phyloP scores from a whole-genome alignment of 2,888 invertebrate species.

The Drosophila dives region DNA sequence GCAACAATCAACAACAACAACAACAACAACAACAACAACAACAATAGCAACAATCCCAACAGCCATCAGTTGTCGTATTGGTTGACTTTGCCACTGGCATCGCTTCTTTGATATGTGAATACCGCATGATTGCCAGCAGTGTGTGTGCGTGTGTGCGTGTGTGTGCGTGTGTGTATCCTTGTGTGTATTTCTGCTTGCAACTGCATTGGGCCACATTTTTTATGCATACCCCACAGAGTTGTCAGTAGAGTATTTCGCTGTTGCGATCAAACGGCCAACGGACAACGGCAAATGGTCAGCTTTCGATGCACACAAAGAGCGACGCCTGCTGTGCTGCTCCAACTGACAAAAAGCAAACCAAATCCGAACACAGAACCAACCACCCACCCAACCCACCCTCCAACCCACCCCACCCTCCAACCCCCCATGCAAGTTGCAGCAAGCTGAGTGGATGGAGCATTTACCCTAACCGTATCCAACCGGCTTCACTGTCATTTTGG shows the following conservation, averaged over 20 bases:
- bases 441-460: neutral
- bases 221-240: conserved; percentile 11
- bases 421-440: neutral
- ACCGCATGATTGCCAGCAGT: conserved; percentile 4
- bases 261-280: conserved; percentile 31
- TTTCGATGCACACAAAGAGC: conserved; percentile 46
- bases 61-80: conserved; percentile 22
- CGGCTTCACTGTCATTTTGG: conserved; percentile 1
- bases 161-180: neutral
- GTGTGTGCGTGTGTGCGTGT: neutral
- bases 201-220: conserved; percentile 35
- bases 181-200: conserved; percentile 14
- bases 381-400: too few species aligned
- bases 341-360: neutral
- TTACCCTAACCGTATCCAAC: neutral
- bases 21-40: neutral
- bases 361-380: too few species aligned
- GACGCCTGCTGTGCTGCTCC: neutral
- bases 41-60: neutral
- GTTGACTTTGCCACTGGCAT: conserved; percentile 27
- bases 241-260: neutral
- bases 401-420: too few species aligned
- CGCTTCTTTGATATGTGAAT: conserved; percentile 57
- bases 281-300: conserved; percentile 12
- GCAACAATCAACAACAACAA: neutral